Evolutionary conservation across 2,888 invertebrate genomes (phyloP), one percentile per base, ranked within the genome.

Genomic region (Oligia strigilis): DNA sequence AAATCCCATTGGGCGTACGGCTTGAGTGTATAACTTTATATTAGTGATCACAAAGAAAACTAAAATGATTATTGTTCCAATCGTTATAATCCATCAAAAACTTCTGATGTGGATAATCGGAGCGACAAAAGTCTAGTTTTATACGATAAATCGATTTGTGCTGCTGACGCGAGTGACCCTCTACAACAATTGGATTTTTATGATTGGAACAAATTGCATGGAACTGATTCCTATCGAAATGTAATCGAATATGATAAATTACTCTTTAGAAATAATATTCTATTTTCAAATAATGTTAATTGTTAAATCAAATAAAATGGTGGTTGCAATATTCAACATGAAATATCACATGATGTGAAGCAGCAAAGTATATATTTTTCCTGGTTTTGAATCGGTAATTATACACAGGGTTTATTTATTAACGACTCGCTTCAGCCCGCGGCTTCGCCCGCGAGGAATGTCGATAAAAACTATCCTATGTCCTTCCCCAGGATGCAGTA

Each of bases 151-250:
- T 85, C 78, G 70, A 80, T 85, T 75, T 67, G 46, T 81, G 79
- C 36, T 66, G 72, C 49, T 76, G 83, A 81, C 70, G 52, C 62
- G 71, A 82, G 70, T 85, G 77, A 75, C 64, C 82, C 76, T 77
- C n/a, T 43, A 71, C 71, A 19, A 75, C 67, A 81, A 81, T 80
- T 80, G 81, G 72, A 86, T 76, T 84, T 78, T 78, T 86, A 81
- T 86, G 70, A 86, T 88, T 81, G 74, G 65, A 84, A 36, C 64
- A 78, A 81, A 82, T 79, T 79, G 77, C 78, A 72, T 72, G 80
- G 69, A 84, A 77, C 76, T 70, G 69, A 78, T 88, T 83, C 49
- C 36, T 70, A 72, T 75, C 64, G 46, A 43, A 64, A 71, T 23
- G 13, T 78, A 67, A 82, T 88, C 67, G 46, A 78, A n/a, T 49